phyloP scores from a whole-genome alignment of 2,113 vertebrate species.

The Monarcha castaneiventris region DNA sequence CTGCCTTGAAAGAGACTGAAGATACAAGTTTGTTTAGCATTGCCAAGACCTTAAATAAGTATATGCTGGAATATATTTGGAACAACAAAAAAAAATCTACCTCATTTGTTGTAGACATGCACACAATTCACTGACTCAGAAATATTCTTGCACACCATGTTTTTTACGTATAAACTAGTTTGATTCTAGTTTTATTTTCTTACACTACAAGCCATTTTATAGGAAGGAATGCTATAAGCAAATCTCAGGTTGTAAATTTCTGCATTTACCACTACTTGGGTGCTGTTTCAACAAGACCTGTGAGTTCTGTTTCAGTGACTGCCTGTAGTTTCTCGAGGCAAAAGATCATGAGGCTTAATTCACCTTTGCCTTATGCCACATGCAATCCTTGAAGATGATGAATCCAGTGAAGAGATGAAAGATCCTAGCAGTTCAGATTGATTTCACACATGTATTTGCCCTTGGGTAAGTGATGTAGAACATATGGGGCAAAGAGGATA shows the following conservation, averaged over 20 bases:
- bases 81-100: constrained; percentile 16
- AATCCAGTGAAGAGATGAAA: not conserved
- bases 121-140: not conserved
- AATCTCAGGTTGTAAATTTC: not conserved
- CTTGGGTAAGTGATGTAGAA: not conserved
- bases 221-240: not conserved
- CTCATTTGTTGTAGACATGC: not conserved
- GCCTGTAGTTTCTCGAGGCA: not conserved
- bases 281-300: not conserved
- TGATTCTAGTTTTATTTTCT: not conserved
- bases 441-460: not conserved
- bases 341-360: not conserved
- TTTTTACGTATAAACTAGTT: not conserved
- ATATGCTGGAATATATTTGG: not conserved
- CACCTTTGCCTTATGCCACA: not conserved
- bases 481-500: not conserved
- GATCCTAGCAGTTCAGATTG: not conserved
- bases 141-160: not conserved
- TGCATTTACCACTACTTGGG: not conserved
- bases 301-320: not conserved
- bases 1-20: not conserved
- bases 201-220: not conserved
- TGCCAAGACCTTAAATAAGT: not conserved
- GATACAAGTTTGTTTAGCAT: not conserved
- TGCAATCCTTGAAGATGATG: not conserved